Conservation (phyloP, 2,797 vertebrate species). For the Rhadinocentrus ornatus region DNA sequence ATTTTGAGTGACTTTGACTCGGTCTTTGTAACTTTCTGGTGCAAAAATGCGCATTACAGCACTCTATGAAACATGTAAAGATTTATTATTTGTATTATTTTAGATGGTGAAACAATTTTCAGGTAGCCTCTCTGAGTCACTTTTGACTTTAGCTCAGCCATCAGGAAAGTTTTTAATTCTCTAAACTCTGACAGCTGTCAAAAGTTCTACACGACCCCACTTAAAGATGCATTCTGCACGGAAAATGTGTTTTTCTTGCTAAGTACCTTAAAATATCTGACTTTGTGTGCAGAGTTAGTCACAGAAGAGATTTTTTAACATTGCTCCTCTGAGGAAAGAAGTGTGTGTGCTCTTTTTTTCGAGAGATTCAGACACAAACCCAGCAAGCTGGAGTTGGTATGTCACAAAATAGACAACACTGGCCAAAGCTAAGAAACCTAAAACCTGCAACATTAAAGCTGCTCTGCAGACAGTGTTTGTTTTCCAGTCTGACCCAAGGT, state of each 20-base stretch:
- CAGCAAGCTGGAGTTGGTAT: background rate
- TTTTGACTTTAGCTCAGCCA: background rate
- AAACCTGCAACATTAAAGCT: background rate
- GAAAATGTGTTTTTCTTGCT: background rate
- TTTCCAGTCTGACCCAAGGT: background rate
- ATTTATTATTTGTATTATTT: background rate
- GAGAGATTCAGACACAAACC: background rate
- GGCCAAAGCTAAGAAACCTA: background rate
- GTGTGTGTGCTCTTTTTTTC: background rate
- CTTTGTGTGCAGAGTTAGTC: background rate
- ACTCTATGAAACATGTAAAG: background rate
- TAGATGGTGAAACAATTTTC: background rate
- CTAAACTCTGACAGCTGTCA: background rate
- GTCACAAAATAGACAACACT: background rate
- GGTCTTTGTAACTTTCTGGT: background rate
- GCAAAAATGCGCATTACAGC: background rate
- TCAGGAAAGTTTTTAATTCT: background rate
- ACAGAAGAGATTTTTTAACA: background rate
- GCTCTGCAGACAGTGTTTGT: conserved; percentile 1
- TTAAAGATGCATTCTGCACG: background rate
- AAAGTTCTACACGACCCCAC: background rate
- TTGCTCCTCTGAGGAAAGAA: background rate
- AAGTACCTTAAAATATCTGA: background rate
- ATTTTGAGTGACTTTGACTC: background rate
- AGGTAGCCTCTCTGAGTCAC: background rate